Conservation (phyloP, 2,888 invertebrate genomes). For the Spodoptera picta region DNA sequence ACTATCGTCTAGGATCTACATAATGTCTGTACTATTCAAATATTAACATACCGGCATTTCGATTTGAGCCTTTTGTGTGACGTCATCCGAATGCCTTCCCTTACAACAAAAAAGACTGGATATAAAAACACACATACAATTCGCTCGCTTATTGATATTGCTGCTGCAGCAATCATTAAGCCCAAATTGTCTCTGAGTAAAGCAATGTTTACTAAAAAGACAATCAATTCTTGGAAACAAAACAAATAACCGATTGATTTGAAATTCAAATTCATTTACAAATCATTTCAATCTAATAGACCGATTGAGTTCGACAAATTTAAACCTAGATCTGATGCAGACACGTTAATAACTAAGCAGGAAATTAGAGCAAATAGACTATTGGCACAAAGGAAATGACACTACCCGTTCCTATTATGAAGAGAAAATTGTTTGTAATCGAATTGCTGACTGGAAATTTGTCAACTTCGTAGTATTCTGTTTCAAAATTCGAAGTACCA, state of each 20-base stretch:
- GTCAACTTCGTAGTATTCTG: constrained; percentile 27
- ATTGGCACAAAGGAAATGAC: constrained; percentile 81
- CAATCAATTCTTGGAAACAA: constrained; percentile 41
- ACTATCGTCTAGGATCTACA: constrained; percentile 17
- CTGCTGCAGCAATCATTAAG: constrained; percentile 6
- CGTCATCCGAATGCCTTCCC: constrained; percentile 32
- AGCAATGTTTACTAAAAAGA: constrained; percentile 26
- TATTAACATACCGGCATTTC: constrained; percentile 38
- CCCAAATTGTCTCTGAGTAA: neutral
- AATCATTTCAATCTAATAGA: constrained; percentile 42
- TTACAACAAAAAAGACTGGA: constrained; percentile 17
- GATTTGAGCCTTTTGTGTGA: constrained; percentile 31
- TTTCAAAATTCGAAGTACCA: constrained; percentile 29
- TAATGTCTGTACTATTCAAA: constrained; percentile 28
- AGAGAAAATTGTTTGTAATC: constrained; percentile 53
- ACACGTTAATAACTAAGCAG: constrained; percentile 69
- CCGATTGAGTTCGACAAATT: constrained; percentile 45
- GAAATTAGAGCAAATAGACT: constrained; percentile 74
- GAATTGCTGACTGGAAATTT: constrained; percentile 33
- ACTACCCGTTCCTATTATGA: constrained; percentile 61
- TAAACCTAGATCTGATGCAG: constrained; percentile 63
- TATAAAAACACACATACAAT: constrained; percentile 5
- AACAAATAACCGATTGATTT: constrained; percentile 55
- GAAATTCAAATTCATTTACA: constrained; percentile 50
- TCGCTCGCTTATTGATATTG: constrained; percentile 11